Base-by-base conservation (phyloP, 2,888 invertebrate species). In the Mythimna loreyi region DNA sequence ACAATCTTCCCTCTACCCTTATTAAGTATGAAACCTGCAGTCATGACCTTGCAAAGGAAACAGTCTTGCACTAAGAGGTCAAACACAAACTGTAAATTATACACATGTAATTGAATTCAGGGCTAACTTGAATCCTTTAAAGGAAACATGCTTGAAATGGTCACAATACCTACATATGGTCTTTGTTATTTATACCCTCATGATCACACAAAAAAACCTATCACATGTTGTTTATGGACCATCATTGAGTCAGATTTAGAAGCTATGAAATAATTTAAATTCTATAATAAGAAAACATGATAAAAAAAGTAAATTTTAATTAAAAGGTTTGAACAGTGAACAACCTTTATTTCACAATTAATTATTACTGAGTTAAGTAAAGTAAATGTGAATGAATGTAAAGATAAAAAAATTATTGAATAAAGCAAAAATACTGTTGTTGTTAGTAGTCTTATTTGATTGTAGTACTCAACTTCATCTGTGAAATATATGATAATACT, bases 91-190 rank as follows among this genome's bases (percentile, higher is more conserved):
- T 80, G 71, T 57, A 83, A 81, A 82, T 70, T 80, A 83, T 82
- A 67, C 72, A 81, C 71, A 77, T 84, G 82, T 83, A 86, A 84
- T 87, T 87, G 79, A 71, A 80, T 83, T 93, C 93, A 93, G 88
- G 93, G 93, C 83, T 89, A 91, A 86, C 93, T 77, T 80, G 89
- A 88, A 85, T 91, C 91, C 91, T 83, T 91, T 86, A 89, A 84
- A 70, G 85, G 87, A 70, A 82, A 66, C 69, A 72, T 65, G 60
- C 50, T 56, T 50, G 47, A 55, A 69, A 61, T 70, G 40, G 16
- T 63, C 40, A 50, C 47, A 56, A 56, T 78, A 73, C 63, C 64
- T 53, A 72, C 73, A 67, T 77, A 72, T 13, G 52, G 67, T 30
- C 25, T 67, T 70, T 71, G n/a, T 72, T 77, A 70, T 63, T 70